Base-by-base conservation (phyloP, 2,888 invertebrate species). In the Cephus rjabovi region DNA sequence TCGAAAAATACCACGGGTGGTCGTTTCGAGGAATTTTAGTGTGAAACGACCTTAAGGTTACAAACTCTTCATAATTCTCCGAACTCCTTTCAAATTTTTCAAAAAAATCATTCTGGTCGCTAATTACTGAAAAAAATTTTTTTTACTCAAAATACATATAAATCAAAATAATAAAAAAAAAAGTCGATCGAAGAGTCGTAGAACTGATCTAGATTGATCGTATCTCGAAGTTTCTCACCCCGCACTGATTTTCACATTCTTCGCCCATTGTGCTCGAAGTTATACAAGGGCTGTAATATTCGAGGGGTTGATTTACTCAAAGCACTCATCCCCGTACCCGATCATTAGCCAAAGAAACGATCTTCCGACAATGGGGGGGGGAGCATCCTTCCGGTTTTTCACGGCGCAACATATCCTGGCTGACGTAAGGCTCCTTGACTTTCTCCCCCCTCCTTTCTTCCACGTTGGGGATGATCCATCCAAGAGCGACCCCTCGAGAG, bases 311-410 rank as follows among this genome's bases (percentile, higher is more conserved):
- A 56, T 56, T 56, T 56, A 23, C 56, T 56, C 56, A 23, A 23
- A 15, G 56, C 56, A 15, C 56, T 56, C 56, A 56, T 56, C 56
- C 56, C 56, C 23, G 9, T 56, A 23, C 71, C 33, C 12, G 71
- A 71, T 71, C 71, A 71, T 71, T 71, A 71, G 71, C 71, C 34
- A 34, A 34, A 71, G 71, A 71, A 71, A 71, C 34, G 71, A 71
- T 31, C 71, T 31, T 71, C 31, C 31, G 71, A 71, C 71, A 77
- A 79, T 81, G 79, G 82, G 80, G 76, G 82, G 33, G 33, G 34
- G 6, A 34, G 35, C 35, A 86, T 83, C 83, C 83, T 85, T 86
- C 84, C 83, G 83, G 77, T 31, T 85, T 83, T 85, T 84, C 81
- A 81, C 79, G 81, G 79, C 77, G 77, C 74, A 56, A 56, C 40